Percentiles rank a stretch among this genome's conserved stretches.
Conservation (phyloP, 2,888 invertebrate genomes). For the Eurytoma californica region DNA sequence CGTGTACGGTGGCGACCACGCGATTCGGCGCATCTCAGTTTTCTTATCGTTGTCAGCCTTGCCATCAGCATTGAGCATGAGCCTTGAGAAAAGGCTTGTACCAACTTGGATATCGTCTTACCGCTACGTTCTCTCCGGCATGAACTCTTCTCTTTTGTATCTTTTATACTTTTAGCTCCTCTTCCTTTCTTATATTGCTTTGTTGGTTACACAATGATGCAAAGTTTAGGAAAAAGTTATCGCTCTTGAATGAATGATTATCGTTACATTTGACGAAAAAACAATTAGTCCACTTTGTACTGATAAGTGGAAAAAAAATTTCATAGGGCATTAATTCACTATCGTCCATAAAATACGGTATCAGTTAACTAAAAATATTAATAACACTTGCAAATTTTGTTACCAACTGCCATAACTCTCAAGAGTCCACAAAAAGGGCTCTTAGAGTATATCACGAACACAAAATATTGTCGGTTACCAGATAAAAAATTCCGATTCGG, state of each 20-base stretch:
- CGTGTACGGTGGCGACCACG: slow-evolving; percentile 23
- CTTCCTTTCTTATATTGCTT: neutral
- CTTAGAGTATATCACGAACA: no score
- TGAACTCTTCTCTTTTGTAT: slow-evolving; percentile 21
- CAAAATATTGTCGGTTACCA: no score
- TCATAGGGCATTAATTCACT: no score
- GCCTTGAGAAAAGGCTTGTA: slow-evolving; percentile 34
- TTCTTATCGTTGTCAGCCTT: slow-evolving; percentile 53
- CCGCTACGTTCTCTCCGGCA: neutral
- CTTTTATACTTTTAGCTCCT: neutral
- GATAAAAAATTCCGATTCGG: neutral
- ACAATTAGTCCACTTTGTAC: no score
- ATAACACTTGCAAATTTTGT: no score
- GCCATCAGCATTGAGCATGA: slow-evolving; percentile 34
- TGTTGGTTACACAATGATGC: neutral
- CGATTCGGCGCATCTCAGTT: slow-evolving; percentile 45
- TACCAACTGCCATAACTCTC: no score
- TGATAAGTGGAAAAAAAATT: no score
- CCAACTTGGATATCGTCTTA: slow-evolving; percentile 43
- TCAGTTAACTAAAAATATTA: no score
- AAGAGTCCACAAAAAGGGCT: no score
- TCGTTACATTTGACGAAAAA: no score
- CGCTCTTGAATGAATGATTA: no score
- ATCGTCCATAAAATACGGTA: no score
- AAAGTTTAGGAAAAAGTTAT: neutral